Percentiles rank a stretch among this genome's conserved stretches.
phyloP scores from a whole-genome alignment of 2,888 invertebrate species.

The Chrysotoxum bicinctum region DNA sequence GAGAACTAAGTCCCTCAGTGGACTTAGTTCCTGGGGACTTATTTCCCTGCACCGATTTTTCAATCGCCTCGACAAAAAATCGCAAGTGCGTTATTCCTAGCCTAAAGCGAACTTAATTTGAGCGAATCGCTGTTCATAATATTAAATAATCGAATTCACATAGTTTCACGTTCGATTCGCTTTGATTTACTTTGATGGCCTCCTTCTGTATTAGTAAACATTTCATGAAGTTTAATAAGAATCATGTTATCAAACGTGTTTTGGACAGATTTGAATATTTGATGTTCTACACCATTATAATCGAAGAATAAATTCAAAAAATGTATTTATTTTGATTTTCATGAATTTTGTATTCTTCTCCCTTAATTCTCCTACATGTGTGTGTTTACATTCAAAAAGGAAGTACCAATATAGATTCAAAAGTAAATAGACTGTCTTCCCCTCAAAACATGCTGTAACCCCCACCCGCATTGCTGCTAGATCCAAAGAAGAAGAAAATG shows the following conservation, averaged over 20 bases:
- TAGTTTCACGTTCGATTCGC: too few species aligned
- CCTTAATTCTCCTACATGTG: background rate
- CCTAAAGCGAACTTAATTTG: too few species aligned
- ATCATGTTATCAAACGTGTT: background rate
- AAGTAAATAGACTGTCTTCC: background rate
- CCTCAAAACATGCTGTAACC: background rate
- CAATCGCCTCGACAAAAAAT: too few species aligned
- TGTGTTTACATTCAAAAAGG: background rate
- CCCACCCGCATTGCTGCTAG: background rate
- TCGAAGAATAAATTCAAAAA: background rate
- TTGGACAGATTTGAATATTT: background rate
- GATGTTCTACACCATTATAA: background rate
- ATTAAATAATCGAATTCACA: too few species aligned
- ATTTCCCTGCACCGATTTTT: too few species aligned
- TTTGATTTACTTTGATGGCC: too few species aligned
- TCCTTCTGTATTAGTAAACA: too few species aligned
- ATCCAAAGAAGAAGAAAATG: constrained; percentile 8
- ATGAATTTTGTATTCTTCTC: background rate
- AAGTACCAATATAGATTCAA: constrained; percentile 8
- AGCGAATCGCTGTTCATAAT: too few species aligned
- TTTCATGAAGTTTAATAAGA: too few species aligned
- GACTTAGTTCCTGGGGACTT: too few species aligned
- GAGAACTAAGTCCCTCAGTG: too few species aligned
- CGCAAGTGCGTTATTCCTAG: too few species aligned
- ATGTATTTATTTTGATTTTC: background rate